Percentiles rank a stretch among this genome's conserved stretches.
phyloP scores from a whole-genome alignment of 2,888 invertebrate genomes.

The Oithona nana region DNA sequence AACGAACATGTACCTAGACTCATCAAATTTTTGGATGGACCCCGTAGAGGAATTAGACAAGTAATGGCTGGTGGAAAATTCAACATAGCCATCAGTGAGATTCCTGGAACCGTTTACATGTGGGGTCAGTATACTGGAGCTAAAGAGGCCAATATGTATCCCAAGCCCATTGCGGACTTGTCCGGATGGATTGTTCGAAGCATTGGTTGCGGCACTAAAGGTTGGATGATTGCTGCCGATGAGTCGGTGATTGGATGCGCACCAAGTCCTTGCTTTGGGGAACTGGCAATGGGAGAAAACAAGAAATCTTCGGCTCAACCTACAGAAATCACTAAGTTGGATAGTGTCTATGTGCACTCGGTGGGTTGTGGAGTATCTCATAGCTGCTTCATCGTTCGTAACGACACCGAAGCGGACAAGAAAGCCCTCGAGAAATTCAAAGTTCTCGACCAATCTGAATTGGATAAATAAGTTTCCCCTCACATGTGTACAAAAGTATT shows the following conservation, averaged over 20 bases:
- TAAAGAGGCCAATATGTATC: conserved; percentile 91
- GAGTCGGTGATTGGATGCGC: conserved; percentile 81
- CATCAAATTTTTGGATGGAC: conserved; percentile 70
- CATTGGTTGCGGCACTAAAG: conserved; percentile 57
- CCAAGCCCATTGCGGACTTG: conserved; percentile 81
- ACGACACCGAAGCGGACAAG: neutral
- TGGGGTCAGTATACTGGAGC: conserved; percentile 83
- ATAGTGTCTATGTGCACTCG: conserved; percentile 32
- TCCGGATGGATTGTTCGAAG: conserved; percentile 75
- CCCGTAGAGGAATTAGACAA: conserved; percentile 52
- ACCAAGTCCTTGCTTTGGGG: conserved; percentile 79
- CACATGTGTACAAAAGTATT: too few species aligned
- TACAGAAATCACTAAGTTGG: conserved; percentile 49
- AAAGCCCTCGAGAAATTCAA: neutral
- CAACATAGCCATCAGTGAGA: conserved; percentile 62
- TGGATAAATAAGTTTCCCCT: neutral
- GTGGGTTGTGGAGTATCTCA: conserved; percentile 3
- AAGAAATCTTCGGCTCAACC: conserved; percentile 69
- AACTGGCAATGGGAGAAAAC: conserved; percentile 76
- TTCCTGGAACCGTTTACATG: conserved; percentile 46
- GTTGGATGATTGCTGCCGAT: conserved; percentile 57
- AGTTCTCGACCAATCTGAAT: neutral
- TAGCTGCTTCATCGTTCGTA: conserved; percentile 7
- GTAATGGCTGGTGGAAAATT: conserved; percentile 69
- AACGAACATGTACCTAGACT: conserved; percentile 70